Conservation (phyloP, 2,797 vertebrate genomes). For the Chanos chanos region DNA sequence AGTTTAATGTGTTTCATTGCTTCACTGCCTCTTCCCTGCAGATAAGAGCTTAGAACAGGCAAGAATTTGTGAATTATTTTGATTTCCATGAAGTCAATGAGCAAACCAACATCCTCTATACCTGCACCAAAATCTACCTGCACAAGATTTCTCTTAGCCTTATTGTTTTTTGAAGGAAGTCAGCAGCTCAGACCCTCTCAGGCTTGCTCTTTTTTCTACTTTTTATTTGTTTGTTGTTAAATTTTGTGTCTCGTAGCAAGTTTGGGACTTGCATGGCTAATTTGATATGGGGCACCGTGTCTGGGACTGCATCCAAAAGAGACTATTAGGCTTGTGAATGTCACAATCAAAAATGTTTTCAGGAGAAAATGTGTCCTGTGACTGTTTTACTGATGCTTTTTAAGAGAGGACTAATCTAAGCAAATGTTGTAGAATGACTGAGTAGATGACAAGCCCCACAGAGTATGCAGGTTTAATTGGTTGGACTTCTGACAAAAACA, state of each 20-base stretch:
- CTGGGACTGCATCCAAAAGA: neutral
- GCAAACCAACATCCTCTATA: neutral
- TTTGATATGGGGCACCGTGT: neutral
- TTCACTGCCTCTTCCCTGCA: no score
- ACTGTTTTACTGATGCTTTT: neutral
- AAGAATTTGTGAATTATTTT: no score
- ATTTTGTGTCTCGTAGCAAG: neutral
- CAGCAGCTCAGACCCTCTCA: neutral
- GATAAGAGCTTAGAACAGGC: no score
- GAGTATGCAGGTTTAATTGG: no score
- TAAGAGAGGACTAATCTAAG: neutral
- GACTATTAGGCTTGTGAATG: neutral
- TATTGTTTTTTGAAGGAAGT: neutral
- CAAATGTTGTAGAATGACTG: no score
- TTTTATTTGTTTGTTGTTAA: no score
- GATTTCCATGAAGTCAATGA: neutral
- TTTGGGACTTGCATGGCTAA: neutral
- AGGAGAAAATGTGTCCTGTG: neutral
- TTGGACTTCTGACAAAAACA: no score
- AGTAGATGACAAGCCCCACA: no score
- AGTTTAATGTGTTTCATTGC: no score
- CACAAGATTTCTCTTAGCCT: neutral
- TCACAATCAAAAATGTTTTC: neutral
- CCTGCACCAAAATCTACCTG: neutral
- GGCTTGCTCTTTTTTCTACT: neutral